A percentile compares a stretch with the other conserved stretches of the same genome.
Conservation (phyloP, 2,888 invertebrate genomes). For the Sclerodermus sp. region DNA sequence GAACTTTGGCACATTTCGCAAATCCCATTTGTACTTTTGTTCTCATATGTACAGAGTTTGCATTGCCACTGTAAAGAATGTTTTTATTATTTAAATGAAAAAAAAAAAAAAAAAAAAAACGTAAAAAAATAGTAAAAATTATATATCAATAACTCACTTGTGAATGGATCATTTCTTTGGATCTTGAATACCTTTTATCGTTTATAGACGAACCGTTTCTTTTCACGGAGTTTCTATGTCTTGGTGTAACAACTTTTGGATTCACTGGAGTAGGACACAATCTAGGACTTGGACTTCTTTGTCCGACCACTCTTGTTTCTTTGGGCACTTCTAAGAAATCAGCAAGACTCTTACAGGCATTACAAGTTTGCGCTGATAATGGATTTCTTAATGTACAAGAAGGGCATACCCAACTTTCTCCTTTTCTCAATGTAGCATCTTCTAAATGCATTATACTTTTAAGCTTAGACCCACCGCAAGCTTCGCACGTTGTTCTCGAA, state of each 20-base stretch:
- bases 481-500: constrained; percentile 74
- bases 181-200: constrained; percentile 46
- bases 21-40: constrained; percentile 64
- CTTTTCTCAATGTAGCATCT: constrained; percentile 71
- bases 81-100: constrained; percentile 4
- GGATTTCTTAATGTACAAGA: constrained; percentile 85
- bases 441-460: constrained; percentile 66
- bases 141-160: constrained; percentile 30
- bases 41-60: constrained; percentile 79
- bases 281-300: constrained; percentile 50
- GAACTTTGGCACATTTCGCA: constrained; percentile 80
- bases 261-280: constrained; percentile 34
- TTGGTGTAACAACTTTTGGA: constrained; percentile 49
- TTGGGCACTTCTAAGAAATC: constrained; percentile 55
- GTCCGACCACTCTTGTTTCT: constrained; percentile 37
- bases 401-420: constrained; percentile 70
- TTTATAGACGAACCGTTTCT: constrained; percentile 43
- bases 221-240: constrained; percentile 51
- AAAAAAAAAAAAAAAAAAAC: background rate
- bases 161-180: constrained; percentile 39
- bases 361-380: constrained; percentile 67
- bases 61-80: constrained; percentile 68
- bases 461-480: constrained; percentile 83
- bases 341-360: constrained; percentile 73
- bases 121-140: background rate